Conservation (phyloP, 1,140 invertebrate species). For the Liolophura sinensis region DNA sequence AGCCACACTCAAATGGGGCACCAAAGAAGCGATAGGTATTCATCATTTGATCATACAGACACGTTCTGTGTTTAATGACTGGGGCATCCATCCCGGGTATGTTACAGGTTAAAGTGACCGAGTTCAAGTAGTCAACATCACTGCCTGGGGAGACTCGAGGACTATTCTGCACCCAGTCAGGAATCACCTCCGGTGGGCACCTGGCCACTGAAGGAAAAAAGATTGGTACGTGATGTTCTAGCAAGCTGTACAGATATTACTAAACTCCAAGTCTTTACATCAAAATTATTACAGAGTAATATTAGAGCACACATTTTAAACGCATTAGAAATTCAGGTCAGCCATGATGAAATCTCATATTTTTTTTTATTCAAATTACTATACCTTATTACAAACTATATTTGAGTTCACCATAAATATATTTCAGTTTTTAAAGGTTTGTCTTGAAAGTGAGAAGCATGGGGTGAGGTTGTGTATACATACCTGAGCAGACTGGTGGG, state of each 20-base stretch:
- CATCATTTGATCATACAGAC: slow-evolving; percentile 23
- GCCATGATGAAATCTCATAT: too few relatives aligned
- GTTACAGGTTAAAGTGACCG: slow-evolving; percentile 24
- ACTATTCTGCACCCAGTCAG: slow-evolving; percentile 3
- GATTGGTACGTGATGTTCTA: too few relatives aligned
- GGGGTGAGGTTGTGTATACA: slow-evolving; percentile 38
- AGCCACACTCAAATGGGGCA: slow-evolving; percentile 25
- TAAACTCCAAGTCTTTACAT: too few relatives aligned
- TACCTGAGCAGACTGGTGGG: slow-evolving; percentile 82
- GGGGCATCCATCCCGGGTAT: slow-evolving; percentile 4
- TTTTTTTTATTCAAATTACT: too few relatives aligned
- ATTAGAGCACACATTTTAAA: too few relatives aligned
- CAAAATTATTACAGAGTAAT: too few relatives aligned
- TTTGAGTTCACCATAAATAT: too few relatives aligned
- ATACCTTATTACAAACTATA: too few relatives aligned
- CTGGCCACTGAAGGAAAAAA: slow-evolving; percentile 12
- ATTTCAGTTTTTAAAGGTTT: too few relatives aligned
- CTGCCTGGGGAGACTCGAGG: neutral
- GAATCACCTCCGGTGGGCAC: slow-evolving; percentile 14
- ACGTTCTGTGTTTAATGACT: slow-evolving; percentile 12
- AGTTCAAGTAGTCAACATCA: slow-evolving; percentile 15
- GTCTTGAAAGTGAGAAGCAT: too few relatives aligned
- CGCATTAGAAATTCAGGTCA: too few relatives aligned
- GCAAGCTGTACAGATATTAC: too few relatives aligned
- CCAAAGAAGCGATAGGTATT: slow-evolving; percentile 24